Evolutionary conservation across 2,797 vertebrate species (phyloP).

Genomic region (Astyanax mexicanus): DNA sequence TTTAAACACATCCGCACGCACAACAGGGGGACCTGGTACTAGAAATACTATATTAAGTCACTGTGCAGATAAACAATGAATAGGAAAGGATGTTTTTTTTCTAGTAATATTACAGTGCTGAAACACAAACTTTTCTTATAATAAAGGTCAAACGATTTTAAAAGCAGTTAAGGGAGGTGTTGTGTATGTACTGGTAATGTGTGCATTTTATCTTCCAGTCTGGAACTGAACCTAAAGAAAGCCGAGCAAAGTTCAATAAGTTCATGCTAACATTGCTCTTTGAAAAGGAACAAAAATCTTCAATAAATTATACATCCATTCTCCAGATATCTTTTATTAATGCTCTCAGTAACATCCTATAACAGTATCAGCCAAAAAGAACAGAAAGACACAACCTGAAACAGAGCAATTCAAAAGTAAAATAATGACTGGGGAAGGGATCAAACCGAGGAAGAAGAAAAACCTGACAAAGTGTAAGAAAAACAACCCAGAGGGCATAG

Average conservation of each 20-base stretch:
- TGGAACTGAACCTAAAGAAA: not conserved
- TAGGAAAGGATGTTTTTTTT: not conserved
- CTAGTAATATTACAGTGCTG: too few relatives aligned
- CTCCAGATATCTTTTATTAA: conserved; percentile 78
- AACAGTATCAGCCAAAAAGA: conserved; percentile 78
- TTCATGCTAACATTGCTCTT: not conserved
- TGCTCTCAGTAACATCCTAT: conserved; percentile 67
- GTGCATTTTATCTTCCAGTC: not conserved
- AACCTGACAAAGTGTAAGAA: conserved; percentile 28
- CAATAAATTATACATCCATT: conserved; percentile 50
- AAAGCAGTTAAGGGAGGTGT: not conserved
- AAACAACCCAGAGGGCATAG: conserved; percentile 32
- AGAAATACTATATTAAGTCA: conserved; percentile 66
- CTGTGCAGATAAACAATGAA: conserved; percentile 13
- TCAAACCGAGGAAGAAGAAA: conserved; percentile 52
- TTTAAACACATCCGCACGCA: conserved; percentile 79
- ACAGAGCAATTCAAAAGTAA: conserved; percentile 56
- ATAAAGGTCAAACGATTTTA: too few relatives aligned
- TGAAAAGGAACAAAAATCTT: conserved; percentile 1
- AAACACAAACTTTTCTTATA: too few relatives aligned
- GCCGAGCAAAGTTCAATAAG: not conserved
- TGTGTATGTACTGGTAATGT: not conserved
- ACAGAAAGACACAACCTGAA: conserved; percentile 69
- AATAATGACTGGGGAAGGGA: conserved; percentile 19
- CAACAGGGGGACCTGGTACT: conserved; percentile 66